Percentiles rank a stretch among this genome's conserved stretches.
Conservation (phyloP, 1,140 invertebrate species). For the Drosophila pruinosa region DNA sequence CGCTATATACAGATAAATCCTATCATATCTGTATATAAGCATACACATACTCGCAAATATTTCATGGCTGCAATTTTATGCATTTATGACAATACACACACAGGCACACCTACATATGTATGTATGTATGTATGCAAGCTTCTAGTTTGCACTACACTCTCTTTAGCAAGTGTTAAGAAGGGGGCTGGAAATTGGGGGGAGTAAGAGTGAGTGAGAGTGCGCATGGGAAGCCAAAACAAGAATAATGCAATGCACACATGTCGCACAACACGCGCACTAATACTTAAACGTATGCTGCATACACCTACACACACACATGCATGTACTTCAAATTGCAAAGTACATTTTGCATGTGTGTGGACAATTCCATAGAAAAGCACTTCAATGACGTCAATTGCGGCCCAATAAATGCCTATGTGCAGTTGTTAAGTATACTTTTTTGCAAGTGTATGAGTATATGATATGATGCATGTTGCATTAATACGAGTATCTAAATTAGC, state of each 20-base stretch:
- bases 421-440: constrained; percentile 47
- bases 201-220: constrained; percentile 35
- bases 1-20: neutral
- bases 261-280: constrained; percentile 72
- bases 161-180: neutral
- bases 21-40: neutral
- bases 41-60: neutral
- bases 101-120: no score
- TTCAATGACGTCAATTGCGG: constrained; percentile 68
- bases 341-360: constrained; percentile 22
- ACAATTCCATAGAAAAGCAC: constrained; percentile 59
- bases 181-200: neutral
- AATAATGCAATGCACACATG: constrained; percentile 75
- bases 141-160: constrained; percentile 22
- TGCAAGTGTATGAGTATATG: neutral
- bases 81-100: constrained; percentile 63
- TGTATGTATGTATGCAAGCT: constrained; percentile 39
- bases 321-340: constrained; percentile 49
- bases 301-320: constrained; percentile 41
- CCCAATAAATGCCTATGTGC: constrained; percentile 39
- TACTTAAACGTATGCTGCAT: constrained; percentile 53
- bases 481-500: neutral
- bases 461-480: neutral
- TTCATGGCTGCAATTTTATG: constrained; percentile 69
- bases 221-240: constrained; percentile 73